phyloP scores from a whole-genome alignment of 64 coral and sea anemone species.

The Acropora tenuis region DNA sequence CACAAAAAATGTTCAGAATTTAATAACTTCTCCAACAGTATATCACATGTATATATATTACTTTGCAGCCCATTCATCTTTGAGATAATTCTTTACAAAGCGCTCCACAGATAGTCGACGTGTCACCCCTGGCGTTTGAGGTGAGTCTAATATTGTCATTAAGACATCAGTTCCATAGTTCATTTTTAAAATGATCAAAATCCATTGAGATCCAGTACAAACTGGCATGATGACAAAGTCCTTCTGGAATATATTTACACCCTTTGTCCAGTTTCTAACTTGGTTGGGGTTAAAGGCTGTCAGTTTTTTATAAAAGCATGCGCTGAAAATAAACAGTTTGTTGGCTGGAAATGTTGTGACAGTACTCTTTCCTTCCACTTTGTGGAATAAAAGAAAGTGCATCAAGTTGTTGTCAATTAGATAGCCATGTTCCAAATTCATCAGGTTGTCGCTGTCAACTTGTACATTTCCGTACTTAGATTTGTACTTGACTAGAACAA shows the following conservation, averaged over 20 bases:
- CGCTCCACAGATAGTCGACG: neutral
- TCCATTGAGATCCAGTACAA: neutral
- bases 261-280: neutral
- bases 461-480: slow-evolving; percentile 2
- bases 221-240: neutral
- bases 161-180: neutral
- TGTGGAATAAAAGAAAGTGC: neutral
- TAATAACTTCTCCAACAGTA: neutral
- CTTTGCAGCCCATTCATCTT: neutral
- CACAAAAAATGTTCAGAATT: neutral
- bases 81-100: neutral
- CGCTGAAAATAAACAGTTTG: neutral
- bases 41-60: neutral
- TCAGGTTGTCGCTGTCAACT: neutral
- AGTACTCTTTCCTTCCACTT: neutral
- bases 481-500: neutral
- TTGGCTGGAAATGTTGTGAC: neutral
- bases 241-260: neutral
- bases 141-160: neutral
- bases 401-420: neutral
- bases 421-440: neutral
- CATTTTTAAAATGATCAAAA: neutral
- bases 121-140: neutral
- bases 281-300: neutral
- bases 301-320: neutral